phyloP scores from a whole-genome alignment of 2,113 vertebrate genomes.

The Antigone vipio region DNA sequence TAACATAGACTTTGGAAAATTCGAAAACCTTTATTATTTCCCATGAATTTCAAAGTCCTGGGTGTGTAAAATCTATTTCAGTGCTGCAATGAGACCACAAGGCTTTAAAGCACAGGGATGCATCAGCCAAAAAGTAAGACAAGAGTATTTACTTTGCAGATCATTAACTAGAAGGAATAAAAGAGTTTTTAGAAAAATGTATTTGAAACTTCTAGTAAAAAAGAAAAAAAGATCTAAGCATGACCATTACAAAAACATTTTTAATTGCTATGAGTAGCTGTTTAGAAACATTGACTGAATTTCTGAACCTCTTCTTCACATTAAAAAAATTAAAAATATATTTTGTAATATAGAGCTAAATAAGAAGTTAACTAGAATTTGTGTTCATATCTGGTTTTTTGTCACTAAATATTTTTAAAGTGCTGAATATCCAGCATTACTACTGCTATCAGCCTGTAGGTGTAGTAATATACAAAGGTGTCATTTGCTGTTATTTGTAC shows the following conservation, averaged over 20 bases:
- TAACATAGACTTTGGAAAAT: not conserved
- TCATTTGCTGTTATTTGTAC: not conserved
- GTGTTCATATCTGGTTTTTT: not conserved
- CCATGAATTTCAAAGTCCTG: not conserved
- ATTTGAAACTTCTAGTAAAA: not conserved
- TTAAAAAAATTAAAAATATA: not conserved
- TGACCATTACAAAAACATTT: not conserved
- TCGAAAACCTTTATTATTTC: not conserved
- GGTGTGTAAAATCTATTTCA: not conserved
- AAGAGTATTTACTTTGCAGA: not conserved
- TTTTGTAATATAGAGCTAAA: not conserved
- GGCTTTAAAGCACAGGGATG: not conserved
- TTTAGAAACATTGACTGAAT: not conserved
- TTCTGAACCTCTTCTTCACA: not conserved
- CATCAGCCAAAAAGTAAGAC: not conserved
- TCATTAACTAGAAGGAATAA: not conserved
- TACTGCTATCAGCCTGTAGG: not conserved
- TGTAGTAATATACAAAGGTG: not conserved
- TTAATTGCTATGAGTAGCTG: not conserved
- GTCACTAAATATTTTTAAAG: not conserved
- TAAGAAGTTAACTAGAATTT: not conserved
- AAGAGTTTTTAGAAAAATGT: not conserved
- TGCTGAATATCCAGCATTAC: not conserved
- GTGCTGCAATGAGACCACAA: not conserved
- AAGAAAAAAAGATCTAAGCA: not conserved